These are phyloP conservation scores for Sussaba pulchella DNA, from an alignment of 2,888 invertebrate genomes.

Conservation along the genomic window DNA sequence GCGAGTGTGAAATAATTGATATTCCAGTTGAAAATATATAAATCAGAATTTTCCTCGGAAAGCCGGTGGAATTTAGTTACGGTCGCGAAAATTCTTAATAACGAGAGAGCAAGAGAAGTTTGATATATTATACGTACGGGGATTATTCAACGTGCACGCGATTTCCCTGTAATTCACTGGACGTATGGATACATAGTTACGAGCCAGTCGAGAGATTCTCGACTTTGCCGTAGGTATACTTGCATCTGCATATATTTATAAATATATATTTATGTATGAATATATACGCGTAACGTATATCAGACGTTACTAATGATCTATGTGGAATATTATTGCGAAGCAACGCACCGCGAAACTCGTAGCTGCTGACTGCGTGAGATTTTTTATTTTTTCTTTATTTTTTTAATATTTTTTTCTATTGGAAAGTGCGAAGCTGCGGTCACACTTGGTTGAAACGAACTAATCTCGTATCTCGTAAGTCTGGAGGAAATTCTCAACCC, in stretches of 20 bases:
- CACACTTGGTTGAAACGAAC: conserved; percentile 42
- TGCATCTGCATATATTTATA: conserved; percentile 3
- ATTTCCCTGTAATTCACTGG: conserved; percentile 59
- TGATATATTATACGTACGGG: conserved; percentile 51
- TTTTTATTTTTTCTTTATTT: conserved; percentile 19
- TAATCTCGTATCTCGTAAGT: conserved; percentile 24
- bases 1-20: conserved; percentile 11
- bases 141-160: conserved; percentile 57
- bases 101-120: conserved; percentile 9
- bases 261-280: too few species aligned
- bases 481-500: conserved; percentile 7
- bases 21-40: conserved; percentile 17
- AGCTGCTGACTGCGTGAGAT: conserved; percentile 26
- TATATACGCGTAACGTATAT: conserved; percentile 6
- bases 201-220: conserved; percentile 14
- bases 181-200: conserved; percentile 22
- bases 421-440: conserved; percentile 62
- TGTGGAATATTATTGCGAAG: conserved; percentile 46
- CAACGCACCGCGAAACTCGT: conserved; percentile 32
- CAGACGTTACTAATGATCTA: conserved; percentile 17
- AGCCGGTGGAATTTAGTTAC: neutral
- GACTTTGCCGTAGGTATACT: conserved; percentile 24
- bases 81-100: conserved; percentile 50
- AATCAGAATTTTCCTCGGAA: conserved; percentile 32
- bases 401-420: conserved; percentile 38